Evolutionary conservation across 1,140 invertebrate species (phyloP).

Genomic region (Rhagoletis pomonella): DNA sequence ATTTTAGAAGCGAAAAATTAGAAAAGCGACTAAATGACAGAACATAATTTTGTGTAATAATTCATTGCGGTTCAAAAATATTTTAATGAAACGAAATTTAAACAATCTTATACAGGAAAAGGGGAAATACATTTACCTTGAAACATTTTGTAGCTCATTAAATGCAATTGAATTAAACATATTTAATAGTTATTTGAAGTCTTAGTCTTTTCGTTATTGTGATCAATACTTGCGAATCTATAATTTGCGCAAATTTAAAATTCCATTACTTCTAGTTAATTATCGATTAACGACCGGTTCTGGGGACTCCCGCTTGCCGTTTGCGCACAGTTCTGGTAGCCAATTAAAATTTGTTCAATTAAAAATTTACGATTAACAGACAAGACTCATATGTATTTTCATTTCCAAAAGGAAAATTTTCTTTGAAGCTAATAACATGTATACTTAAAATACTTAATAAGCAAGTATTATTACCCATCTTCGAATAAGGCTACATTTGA

Average conservation of each 20-base stretch:
- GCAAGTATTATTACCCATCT: neutral
- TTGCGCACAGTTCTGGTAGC: neutral
- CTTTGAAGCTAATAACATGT: neutral
- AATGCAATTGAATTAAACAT: neutral
- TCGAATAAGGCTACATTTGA: neutral
- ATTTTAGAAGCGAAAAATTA: slow-evolving; percentile 29
- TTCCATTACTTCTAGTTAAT: neutral
- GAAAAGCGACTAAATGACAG: neutral
- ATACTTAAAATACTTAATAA: neutral
- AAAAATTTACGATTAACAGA: neutral
- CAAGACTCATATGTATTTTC: neutral
- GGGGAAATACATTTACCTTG: neutral
- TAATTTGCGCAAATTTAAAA: neutral
- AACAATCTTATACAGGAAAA: neutral
- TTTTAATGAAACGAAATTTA: neutral
- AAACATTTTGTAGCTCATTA: neutral
- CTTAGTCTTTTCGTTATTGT: neutral
- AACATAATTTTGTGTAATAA: neutral
- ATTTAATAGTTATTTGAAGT: neutral
- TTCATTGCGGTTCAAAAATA: neutral
- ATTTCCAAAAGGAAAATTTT: neutral
- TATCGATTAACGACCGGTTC: neutral
- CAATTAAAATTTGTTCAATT: neutral
- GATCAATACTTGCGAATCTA: neutral
- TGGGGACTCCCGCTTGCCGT: neutral